These are phyloP conservation scores for Oryctolagus cuniculus DNA, from an alignment of 2,113 vertebrate genomes.

Conservation along the genomic window DNA sequence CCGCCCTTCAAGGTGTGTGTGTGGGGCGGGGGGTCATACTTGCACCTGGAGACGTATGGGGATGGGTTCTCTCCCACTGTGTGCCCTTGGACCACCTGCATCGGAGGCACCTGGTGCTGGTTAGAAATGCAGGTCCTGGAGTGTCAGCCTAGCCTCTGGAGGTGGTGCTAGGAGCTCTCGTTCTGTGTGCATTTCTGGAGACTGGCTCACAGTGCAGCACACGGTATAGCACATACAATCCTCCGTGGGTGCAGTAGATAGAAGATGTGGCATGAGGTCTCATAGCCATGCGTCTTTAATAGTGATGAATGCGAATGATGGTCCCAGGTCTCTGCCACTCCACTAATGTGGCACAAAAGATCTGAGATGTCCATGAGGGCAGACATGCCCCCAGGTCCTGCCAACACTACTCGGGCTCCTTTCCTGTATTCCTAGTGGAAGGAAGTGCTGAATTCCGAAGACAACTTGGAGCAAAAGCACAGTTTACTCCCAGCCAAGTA, in stretches of 20 bases:
- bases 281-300: neutral
- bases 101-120: neutral
- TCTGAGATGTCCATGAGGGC: neutral
- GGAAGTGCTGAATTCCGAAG: slow-evolving; percentile 4
- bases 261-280: neutral
- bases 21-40: neutral
- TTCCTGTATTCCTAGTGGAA: neutral
- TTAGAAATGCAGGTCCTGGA: slow-evolving; percentile 2
- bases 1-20: neutral
- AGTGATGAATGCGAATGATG: neutral
- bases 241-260: neutral
- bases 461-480: neutral
- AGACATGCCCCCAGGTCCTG: neutral
- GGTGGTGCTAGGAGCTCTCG: too few relatives aligned
- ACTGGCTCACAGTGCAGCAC: neutral
- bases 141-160: neutral
- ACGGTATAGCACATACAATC: neutral
- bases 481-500: neutral
- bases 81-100: neutral
- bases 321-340: neutral
- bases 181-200: neutral
- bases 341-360: neutral
- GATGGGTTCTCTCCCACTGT: neutral
- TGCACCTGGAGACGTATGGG: neutral
- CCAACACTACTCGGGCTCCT: neutral